phyloP scores from a whole-genome alignment of 2,888 invertebrate genomes.

The Aphodius granarius region DNA sequence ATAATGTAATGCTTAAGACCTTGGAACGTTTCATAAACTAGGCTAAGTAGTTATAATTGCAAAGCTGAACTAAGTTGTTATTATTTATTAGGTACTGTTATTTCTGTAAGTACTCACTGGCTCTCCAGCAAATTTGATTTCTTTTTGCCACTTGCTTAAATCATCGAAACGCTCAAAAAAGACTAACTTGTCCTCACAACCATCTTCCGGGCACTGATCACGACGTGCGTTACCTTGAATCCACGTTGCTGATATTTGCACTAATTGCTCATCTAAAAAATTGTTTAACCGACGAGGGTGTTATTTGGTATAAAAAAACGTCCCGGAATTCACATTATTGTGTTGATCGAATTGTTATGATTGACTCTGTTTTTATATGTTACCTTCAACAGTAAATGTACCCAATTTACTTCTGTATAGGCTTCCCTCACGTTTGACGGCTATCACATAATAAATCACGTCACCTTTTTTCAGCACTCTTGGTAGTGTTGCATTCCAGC shows the following conservation, averaged over 20 bases:
- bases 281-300: no score
- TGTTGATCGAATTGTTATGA: no score
- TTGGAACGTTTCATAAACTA: no score
- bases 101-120: conserved; percentile 62
- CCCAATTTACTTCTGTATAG: not conserved
- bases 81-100: no score
- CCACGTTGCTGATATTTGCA: not conserved
- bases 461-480: not conserved
- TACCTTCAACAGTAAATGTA: not conserved
- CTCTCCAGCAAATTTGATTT: conserved; percentile 58
- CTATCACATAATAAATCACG: not conserved
- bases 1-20: no score
- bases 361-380: no score
- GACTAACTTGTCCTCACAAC: conserved; percentile 62
- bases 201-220: conserved; percentile 5
- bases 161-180: conserved; percentile 65
- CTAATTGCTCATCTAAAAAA: not conserved
- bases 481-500: not conserved
- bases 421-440: not conserved
- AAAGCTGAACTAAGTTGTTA: no score
- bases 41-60: no score
- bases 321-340: no score
- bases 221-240: not conserved
- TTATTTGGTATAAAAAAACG: no score
- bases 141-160: conserved; percentile 50